phyloP scores from a whole-genome alignment of 2,113 vertebrate genomes.

The Pterocles orientalis region DNA sequence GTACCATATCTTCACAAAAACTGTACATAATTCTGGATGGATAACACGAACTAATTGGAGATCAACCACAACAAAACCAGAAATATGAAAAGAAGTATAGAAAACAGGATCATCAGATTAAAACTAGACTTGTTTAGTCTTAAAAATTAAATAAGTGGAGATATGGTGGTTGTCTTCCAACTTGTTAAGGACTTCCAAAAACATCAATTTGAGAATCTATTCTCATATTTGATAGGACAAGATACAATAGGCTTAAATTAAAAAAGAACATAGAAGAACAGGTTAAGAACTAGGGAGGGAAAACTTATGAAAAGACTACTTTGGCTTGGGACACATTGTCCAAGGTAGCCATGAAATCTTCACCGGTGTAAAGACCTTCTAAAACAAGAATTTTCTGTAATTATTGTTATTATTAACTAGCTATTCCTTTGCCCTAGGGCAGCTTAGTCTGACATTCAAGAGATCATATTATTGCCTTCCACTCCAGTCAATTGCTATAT shows the following conservation, averaged over 20 bases:
- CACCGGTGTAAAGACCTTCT: neutral
- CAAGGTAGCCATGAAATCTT: neutral
- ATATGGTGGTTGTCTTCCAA: neutral
- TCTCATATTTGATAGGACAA: neutral
- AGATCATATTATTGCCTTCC: neutral
- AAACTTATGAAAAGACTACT: neutral
- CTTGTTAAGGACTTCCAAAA: neutral
- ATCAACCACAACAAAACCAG: neutral
- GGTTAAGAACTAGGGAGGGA: neutral
- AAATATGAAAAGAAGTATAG: neutral
- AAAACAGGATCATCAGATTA: neutral
- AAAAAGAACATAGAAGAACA: neutral
- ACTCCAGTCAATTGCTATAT: neutral
- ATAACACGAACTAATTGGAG: neutral
- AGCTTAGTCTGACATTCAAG: neutral
- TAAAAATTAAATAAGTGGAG: neutral
- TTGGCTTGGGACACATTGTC: neutral
- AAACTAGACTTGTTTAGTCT: neutral
- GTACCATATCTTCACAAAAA: neutral
- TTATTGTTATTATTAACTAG: neutral
- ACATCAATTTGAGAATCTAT: neutral
- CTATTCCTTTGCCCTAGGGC: neutral
- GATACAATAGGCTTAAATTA: neutral
- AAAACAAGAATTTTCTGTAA: neutral
- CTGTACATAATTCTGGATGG: no score